These are phyloP conservation scores for Aplidium turbinatum DNA, from an alignment of 23 tunicate genomes.

Conservation along the genomic window DNA sequence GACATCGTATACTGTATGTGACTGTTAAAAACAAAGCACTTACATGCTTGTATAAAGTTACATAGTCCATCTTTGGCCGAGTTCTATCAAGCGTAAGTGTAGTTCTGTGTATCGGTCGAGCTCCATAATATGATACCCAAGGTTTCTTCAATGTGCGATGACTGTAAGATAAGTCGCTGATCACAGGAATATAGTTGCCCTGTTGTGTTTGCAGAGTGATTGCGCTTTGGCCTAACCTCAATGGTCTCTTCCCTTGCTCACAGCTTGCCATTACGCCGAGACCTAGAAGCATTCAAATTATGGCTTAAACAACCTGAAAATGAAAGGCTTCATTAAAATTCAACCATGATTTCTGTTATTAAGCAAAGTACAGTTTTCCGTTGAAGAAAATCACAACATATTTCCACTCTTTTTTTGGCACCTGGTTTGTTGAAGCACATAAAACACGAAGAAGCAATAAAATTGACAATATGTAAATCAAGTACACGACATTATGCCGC, in stretches of 20 bases:
- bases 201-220: constrained; percentile 49
- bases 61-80: constrained; percentile 42
- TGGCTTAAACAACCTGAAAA: no score
- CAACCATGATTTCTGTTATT: no score
- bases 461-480: no score
- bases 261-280: not conserved
- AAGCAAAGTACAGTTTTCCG: no score
- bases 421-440: no score
- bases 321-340: no score
- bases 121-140: constrained; percentile 59
- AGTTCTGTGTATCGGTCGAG: constrained; percentile 65
- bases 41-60: constrained; percentile 56
- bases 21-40: constrained; percentile 4
- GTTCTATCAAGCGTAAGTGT: constrained; percentile 38
- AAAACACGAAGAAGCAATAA: no score
- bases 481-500: no score
- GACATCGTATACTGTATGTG: no score
- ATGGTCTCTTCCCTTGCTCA: not conserved
- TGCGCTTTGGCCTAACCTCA: constrained; percentile 41
- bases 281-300: not conserved
- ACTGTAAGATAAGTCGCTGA: constrained; percentile 59
- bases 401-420: not conserved
- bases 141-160: constrained; percentile 20
- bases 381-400: no score
- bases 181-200: constrained; percentile 43